A percentile compares a stretch with the other conserved stretches of the same genome.
Conservation (phyloP, 2,888 invertebrate species). For the Antheraea assamensis region DNA sequence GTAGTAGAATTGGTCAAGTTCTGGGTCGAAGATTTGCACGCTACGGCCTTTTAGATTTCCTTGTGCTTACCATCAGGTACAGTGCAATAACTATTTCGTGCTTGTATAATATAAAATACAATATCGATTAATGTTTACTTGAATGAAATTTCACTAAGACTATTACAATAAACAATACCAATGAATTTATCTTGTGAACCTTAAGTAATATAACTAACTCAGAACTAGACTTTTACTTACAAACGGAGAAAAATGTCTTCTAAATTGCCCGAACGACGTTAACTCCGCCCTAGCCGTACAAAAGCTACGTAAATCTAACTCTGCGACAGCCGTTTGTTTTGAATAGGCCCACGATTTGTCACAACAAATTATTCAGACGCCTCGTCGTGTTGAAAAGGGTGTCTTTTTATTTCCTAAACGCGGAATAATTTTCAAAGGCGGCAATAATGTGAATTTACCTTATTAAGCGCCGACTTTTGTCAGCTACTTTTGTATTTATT, state of each 20-base stretch:
- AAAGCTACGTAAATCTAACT: constrained; percentile 52
- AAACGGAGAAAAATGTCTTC: constrained; percentile 40
- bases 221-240: constrained; percentile 28
- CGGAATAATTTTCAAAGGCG: constrained; percentile 43
- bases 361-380: constrained; percentile 67
- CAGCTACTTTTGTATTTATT: constrained; percentile 18
- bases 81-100: no score
- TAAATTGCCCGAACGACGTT: constrained; percentile 32
- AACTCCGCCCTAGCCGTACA: constrained; percentile 30
- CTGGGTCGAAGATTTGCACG: no score
- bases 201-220: constrained; percentile 17
- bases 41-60: no score
- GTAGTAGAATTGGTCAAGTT: no score
- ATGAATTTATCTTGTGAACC: constrained; percentile 1
- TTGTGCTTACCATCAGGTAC: no score
- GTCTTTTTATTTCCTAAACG: constrained; percentile 43
- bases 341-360: constrained; percentile 67
- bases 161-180: background rate
- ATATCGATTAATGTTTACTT: background rate
- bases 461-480: constrained; percentile 40
- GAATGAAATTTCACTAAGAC: background rate
- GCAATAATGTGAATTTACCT: constrained; percentile 44
- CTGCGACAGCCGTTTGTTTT: constrained; percentile 54
- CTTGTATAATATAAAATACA: background rate
- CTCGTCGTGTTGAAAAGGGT: constrained; percentile 59